Evolutionary conservation across 2,113 vertebrate species (phyloP), one percentile per base, ranked within the genome.

Genomic region (Oceanodroma tethys): DNA sequence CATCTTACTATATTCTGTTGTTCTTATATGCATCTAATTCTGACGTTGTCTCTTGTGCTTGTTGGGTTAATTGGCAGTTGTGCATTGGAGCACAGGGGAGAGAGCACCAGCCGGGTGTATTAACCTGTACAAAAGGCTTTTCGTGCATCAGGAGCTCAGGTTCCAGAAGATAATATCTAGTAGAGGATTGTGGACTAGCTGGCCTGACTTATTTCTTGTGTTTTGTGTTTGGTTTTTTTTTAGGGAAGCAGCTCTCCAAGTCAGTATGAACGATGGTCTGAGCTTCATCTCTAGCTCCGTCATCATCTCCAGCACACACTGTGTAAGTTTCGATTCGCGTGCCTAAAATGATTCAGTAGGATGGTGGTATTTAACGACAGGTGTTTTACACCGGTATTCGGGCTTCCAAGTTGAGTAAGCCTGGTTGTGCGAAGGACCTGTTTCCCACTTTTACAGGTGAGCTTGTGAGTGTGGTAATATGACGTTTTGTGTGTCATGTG

Each of bases 271-370:
- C 0, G 99, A 99, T 27, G 99, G 99, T 6, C 98, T 99, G 84
- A 99, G 99, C 91, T 99, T 99, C 98, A 99, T 99, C 98, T 99
- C 99, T 68, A 99, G 99, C 60, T 99, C 99, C 0, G 99, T 99
- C 97, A 99, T 99, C 96, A 99, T 99, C 96, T 99, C 99, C 93
- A 99, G 99, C 88, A 99, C 99, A 6, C 98, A 99, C 97, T 99
- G 99, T 80, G 99, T 99, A 98, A 99, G 99, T 98, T 10, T 7
- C 0, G 23, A 4, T 6, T 13, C 21, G 2, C 4, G 50, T 32
- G 23, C 47, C 56, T 48, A 4, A 43, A 48, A 7, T 16, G 10
- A 4, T 59, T 25, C 56, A 26, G 8, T 22, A 23, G 42, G 55
- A 2, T 40, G 72, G 9, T 50, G 71, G 38, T 11, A 4, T 53